Evolutionary conservation across 2,888 invertebrate genomes (phyloP).

Genomic region (Athrips mouffetella): DNA sequence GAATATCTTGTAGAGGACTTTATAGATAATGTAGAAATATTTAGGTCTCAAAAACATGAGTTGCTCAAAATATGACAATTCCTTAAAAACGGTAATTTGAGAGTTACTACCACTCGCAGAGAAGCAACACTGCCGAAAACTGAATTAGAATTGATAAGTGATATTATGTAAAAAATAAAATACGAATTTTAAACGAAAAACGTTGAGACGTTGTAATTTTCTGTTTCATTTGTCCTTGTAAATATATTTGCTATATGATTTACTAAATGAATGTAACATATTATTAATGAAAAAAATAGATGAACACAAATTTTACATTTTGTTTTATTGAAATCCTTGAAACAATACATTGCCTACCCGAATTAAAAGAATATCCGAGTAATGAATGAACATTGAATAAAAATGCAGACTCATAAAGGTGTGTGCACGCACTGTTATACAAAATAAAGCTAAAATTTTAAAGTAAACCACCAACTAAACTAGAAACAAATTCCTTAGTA

Average conservation of each 20-base stretch:
- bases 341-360: not conserved
- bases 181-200: slow-evolving; percentile 77
- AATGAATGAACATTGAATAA: too few relatives aligned
- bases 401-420: too few relatives aligned
- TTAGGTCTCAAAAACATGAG: slow-evolving; percentile 9
- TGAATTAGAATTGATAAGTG: slow-evolving; percentile 69
- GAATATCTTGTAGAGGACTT: slow-evolving; percentile 9
- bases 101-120: slow-evolving; percentile 55
- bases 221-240: slow-evolving; percentile 75
- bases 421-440: too few relatives aligned
- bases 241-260: slow-evolving; percentile 78
- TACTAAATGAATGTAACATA: slow-evolving; percentile 77
- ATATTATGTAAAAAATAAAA: slow-evolving; percentile 76
- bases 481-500: too few relatives aligned
- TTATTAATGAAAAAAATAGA: slow-evolving; percentile 77
- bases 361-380: not conserved
- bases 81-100: slow-evolving; percentile 8
- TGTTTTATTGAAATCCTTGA: slow-evolving; percentile 45
- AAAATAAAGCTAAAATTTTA: not conserved
- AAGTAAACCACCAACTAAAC: not conserved
- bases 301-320: slow-evolving; percentile 68
- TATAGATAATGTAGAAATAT: slow-evolving; percentile 4
- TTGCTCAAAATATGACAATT: slow-evolving; percentile 17
- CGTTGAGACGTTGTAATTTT: slow-evolving; percentile 70
- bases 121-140: slow-evolving; percentile 58